Percentiles rank a stretch among this genome's conserved stretches.
Evolutionary conservation across 2,797 vertebrate genomes (phyloP).

Genomic region (Aeoliscus strigatus): DNA sequence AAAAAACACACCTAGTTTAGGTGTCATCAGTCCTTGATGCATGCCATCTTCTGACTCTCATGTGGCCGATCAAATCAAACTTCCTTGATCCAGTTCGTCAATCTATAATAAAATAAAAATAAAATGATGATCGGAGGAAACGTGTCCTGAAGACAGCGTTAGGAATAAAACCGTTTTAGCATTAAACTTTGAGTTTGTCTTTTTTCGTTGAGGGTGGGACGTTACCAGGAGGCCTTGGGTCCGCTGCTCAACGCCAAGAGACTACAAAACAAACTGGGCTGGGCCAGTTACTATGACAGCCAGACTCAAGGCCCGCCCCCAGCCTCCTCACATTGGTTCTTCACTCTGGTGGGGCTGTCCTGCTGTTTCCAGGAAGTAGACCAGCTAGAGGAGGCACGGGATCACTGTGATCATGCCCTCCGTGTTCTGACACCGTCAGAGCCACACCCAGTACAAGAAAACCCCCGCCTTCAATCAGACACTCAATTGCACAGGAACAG

Average conservation of each 20-base stretch:
- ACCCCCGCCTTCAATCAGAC: slow-evolving; percentile 23
- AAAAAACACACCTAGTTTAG: no score
- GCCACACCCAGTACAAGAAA: slow-evolving; percentile 10
- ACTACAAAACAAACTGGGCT: slow-evolving; percentile 84
- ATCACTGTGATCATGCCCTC: slow-evolving; percentile 82
- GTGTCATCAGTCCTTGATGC: no score
- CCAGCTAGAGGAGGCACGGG: slow-evolving; percentile 79
- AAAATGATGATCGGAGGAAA: no score
- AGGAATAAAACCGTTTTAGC: neutral
- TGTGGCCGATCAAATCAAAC: no score
- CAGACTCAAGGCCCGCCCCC: slow-evolving; percentile 43
- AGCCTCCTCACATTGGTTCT: slow-evolving; percentile 68
- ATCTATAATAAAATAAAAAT: no score
- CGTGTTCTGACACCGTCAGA: slow-evolving; percentile 63
- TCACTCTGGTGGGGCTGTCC: slow-evolving; percentile 82
- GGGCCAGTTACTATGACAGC: slow-evolving; percentile 47
- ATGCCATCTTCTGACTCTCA: no score
- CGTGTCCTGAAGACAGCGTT: no score
- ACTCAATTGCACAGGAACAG: slow-evolving; percentile 1
- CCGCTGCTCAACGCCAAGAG: slow-evolving; percentile 83
- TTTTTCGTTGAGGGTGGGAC: slow-evolving; percentile 68
- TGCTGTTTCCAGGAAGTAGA: slow-evolving; percentile 89
- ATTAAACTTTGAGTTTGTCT: slow-evolving; percentile 11
- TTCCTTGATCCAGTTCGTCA: no score
- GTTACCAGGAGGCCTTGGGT: slow-evolving; percentile 82